Percentiles rank a stretch among this genome's conserved stretches.
phyloP scores from a whole-genome alignment of 2,888 invertebrate species.

The Embidobia sp. region DNA sequence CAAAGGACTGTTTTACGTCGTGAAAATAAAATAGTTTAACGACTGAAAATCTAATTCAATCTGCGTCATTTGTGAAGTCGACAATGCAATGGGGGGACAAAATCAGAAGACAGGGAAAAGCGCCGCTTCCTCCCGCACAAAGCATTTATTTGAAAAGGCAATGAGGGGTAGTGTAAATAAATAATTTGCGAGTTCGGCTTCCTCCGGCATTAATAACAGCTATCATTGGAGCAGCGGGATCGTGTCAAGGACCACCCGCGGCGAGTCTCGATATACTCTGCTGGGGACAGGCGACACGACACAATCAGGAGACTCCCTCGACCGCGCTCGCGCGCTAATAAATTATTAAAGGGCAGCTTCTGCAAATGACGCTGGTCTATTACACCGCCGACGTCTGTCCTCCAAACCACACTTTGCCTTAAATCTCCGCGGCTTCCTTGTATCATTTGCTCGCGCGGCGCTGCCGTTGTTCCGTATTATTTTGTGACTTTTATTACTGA shows the following conservation, averaged over 20 bases:
- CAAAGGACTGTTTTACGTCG: too few species aligned
- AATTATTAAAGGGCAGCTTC: slow-evolving; percentile 81
- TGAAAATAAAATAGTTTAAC: too few species aligned
- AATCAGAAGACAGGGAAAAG: neutral
- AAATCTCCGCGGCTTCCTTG: slow-evolving; percentile 27
- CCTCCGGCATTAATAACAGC: slow-evolving; percentile 74
- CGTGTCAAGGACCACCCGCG: slow-evolving; percentile 80
- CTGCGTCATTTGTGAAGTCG: slow-evolving; percentile 6
- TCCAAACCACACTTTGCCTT: slow-evolving; percentile 48
- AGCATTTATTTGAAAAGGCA: slow-evolving; percentile 57
- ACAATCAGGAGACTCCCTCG: slow-evolving; percentile 75
- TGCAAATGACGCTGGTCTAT: slow-evolving; percentile 77
- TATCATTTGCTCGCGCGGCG: slow-evolving; percentile 27
- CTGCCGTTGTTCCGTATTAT: slow-evolving; percentile 9
- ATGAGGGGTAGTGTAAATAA: slow-evolving; percentile 73
- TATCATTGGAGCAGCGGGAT: slow-evolving; percentile 74
- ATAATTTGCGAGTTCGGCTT: slow-evolving; percentile 71
- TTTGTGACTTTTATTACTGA: slow-evolving; percentile 41
- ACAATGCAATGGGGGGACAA: slow-evolving; percentile 6
- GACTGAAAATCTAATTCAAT: slow-evolving; percentile 14
- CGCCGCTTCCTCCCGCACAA: slow-evolving; percentile 13
- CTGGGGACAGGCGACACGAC: slow-evolving; percentile 80
- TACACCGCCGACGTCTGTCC: slow-evolving; percentile 61
- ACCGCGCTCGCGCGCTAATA: slow-evolving; percentile 77
- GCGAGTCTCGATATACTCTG: slow-evolving; percentile 76